phyloP scores from a whole-genome alignment of 2,888 invertebrate species.

The Allolobophora icterica region DNA sequence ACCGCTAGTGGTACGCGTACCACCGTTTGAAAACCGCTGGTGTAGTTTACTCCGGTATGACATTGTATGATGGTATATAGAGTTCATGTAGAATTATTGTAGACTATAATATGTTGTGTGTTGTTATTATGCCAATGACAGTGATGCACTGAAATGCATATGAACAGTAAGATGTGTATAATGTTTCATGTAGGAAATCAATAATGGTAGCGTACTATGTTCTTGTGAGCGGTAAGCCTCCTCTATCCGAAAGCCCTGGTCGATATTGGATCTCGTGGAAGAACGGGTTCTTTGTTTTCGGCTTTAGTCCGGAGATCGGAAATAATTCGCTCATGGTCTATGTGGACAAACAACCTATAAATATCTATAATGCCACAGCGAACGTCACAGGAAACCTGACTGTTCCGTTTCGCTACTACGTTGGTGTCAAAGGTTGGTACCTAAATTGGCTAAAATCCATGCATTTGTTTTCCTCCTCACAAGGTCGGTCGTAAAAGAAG shows the following conservation, averaged over 20 bases:
- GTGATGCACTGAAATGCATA: too few species aligned
- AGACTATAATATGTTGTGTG: too few species aligned
- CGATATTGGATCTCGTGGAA: neutral
- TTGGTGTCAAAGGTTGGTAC: neutral
- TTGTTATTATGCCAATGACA: too few species aligned
- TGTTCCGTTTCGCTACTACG: constrained; percentile 4
- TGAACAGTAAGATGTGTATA: too few species aligned
- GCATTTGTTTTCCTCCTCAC: too few species aligned
- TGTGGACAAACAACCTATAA: neutral
- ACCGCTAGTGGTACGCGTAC: too few species aligned
- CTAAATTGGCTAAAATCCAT: neutral
- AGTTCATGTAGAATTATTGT: too few species aligned
- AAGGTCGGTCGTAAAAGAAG: too few species aligned
- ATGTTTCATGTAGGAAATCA: neutral
- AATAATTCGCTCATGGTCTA: neutral
- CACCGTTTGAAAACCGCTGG: too few species aligned
- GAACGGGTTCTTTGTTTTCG: neutral
- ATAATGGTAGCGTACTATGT: neutral
- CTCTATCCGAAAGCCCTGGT: neutral
- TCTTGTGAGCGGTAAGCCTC: neutral
- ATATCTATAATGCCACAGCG: neutral
- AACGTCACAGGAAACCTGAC: neutral
- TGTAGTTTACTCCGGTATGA: too few species aligned
- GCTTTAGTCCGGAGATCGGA: neutral
- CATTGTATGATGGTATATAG: too few species aligned